These are phyloP conservation scores for Melieria omissa DNA, from an alignment of 2,888 invertebrate genomes.

Conservation along the genomic window DNA sequence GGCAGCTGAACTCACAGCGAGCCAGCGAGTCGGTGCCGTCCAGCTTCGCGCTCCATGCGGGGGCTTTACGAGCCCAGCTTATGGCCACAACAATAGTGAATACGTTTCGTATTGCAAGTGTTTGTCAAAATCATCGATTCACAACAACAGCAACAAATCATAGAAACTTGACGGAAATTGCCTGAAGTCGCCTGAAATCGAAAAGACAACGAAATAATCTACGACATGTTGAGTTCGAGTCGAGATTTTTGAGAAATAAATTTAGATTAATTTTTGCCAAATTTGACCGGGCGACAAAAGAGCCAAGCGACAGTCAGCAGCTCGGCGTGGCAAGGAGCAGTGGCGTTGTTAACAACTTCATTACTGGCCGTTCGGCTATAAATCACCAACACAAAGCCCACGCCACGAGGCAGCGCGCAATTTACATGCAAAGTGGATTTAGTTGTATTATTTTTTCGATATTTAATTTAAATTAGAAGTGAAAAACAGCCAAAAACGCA, in stretches of 20 bases:
- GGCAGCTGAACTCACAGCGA: not conserved
- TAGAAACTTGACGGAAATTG: constrained; percentile 26
- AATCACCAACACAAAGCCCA: constrained; percentile 22
- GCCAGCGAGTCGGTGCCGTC: not conserved
- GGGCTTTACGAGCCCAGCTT: not conserved
- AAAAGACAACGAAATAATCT: no score
- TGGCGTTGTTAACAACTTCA: constrained; percentile 35
- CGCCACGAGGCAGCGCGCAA: not conserved
- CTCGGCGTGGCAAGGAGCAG: constrained; percentile 12
- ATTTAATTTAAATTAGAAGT: not conserved
- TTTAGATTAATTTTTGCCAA: constrained; percentile 32
- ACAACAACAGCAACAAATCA: constrained; percentile 19
- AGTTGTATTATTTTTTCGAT: constrained; percentile 11
- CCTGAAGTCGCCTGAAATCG: no score
- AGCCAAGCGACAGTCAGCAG: not conserved
- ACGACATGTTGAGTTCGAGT: constrained; percentile 14
- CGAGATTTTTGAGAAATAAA: constrained; percentile 8
- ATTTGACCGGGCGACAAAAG: constrained; percentile 13
- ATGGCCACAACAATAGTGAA: not conserved
- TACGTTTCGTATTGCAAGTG: not conserved
- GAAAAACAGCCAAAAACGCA: no score
- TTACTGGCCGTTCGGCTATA: constrained; percentile 30
- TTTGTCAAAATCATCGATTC: not conserved
- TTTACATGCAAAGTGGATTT: constrained; percentile 33
- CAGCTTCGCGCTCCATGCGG: no score